These are phyloP conservation scores for Coelogynopora nodosa DNA, from an alignment of 2,888 invertebrate species.

Conservation along the genomic window DNA sequence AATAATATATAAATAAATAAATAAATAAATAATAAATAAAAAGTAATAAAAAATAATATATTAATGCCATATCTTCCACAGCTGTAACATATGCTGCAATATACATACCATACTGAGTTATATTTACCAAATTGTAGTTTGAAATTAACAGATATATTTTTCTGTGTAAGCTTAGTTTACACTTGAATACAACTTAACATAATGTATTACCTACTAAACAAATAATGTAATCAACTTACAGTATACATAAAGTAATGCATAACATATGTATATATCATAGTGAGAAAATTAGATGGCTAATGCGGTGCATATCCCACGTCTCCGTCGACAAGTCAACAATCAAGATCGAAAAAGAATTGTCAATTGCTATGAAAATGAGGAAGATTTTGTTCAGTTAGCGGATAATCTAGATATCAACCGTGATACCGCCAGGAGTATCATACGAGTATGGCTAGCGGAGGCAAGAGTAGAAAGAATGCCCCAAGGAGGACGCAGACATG, in stretches of 20 bases:
- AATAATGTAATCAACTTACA: not conserved
- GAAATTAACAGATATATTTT: conserved; percentile 8
- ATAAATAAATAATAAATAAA: too few relatives aligned
- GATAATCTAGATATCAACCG: conserved; percentile 10
- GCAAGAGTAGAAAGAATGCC: conserved; percentile 31
- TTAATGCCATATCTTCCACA: not conserved
- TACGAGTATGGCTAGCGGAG: conserved; percentile 14
- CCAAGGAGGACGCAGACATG: conserved; percentile 14
- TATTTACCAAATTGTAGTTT: conserved; percentile 20
- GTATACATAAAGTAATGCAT: conserved; percentile 23
- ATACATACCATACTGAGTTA: conserved; percentile 10
- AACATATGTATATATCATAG: not conserved
- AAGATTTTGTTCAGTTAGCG: conserved; percentile 10
- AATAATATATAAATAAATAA: too few relatives aligned
- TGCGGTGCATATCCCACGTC: not conserved
- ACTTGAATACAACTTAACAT: not conserved
- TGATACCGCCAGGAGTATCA: conserved; percentile 9
- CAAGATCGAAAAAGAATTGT: conserved; percentile 23
- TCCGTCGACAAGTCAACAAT: conserved; percentile 3
- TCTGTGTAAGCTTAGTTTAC: not conserved
- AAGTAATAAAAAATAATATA: too few relatives aligned
- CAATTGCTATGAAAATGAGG: not conserved
- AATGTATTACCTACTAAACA: conserved; percentile 28
- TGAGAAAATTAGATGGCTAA: not conserved
- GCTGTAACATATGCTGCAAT: conserved; percentile 18